phyloP scores from a whole-genome alignment of 2,888 invertebrate species.

The Drosophila picticornis region DNA sequence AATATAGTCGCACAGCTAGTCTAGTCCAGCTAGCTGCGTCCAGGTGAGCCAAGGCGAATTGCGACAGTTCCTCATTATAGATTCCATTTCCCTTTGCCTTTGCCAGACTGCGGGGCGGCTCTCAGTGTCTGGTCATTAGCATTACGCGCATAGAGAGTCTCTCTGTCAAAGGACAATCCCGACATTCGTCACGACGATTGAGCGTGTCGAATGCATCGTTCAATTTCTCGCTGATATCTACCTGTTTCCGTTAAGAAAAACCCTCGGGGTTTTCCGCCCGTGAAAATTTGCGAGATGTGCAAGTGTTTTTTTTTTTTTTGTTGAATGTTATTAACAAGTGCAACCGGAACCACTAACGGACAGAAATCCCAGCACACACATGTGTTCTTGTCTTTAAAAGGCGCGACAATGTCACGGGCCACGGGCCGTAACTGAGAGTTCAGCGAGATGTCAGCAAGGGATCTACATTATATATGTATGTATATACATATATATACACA shows the following conservation, averaged over 20 bases:
- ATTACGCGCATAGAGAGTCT: constrained; percentile 32
- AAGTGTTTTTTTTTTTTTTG: constrained; percentile 38
- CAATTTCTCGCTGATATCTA: constrained; percentile 43
- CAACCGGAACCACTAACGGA: constrained; percentile 42
- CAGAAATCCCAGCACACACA: constrained; percentile 24
- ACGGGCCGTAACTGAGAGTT: constrained; percentile 23
- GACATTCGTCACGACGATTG: constrained; percentile 48
- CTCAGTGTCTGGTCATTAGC: constrained; percentile 57
- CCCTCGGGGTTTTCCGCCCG: constrained; percentile 41
- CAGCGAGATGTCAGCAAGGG: constrained; percentile 33
- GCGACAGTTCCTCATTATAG: constrained; percentile 20
- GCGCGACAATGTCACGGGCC: constrained; percentile 61
- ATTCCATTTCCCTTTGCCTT: background rate
- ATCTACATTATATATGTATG: background rate
- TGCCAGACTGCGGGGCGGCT: constrained; percentile 31
- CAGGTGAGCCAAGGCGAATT: constrained; percentile 45
- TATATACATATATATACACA: background rate
- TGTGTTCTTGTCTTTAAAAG: constrained; percentile 40
- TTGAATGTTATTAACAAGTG: constrained; percentile 40
- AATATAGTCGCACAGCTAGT: constrained; percentile 11
- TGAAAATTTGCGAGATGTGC: constrained; percentile 53
- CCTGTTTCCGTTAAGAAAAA: constrained; percentile 49
- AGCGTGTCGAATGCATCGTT: constrained; percentile 59
- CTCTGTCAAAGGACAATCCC: constrained; percentile 13
- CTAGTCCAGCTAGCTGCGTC: constrained; percentile 7